A percentile compares a stretch with the other conserved stretches of the same genome.
Evolutionary conservation across 1,140 invertebrate species (phyloP).

Genomic region (Xylocopa sonorina): DNA sequence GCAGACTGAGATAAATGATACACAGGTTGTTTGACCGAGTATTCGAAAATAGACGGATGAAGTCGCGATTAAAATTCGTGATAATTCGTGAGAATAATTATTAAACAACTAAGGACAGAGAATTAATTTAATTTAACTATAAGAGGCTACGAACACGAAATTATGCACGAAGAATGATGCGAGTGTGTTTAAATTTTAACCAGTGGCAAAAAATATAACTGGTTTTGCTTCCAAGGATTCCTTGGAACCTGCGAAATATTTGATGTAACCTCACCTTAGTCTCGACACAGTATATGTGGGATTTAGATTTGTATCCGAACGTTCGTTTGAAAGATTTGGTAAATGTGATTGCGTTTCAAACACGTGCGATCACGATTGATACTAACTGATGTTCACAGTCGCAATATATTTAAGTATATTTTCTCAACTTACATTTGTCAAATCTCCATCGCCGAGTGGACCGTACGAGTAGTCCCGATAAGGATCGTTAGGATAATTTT

Average conservation of each 20-base stretch:
- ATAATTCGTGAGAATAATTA: too few relatives aligned
- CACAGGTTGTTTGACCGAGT: too few relatives aligned
- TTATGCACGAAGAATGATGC: too few relatives aligned
- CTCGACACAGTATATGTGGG: too few relatives aligned
- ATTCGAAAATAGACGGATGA: too few relatives aligned
- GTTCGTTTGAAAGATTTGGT: neutral
- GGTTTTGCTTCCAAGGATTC: neutral
- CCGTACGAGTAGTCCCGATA: slow-evolving; percentile 76
- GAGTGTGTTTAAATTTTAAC: neutral
- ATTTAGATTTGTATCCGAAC: slow-evolving; percentile 3
- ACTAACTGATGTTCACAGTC: neutral
- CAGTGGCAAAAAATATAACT: neutral
- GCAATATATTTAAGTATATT: neutral
- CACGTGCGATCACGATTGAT: neutral
- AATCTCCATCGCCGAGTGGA: slow-evolving; percentile 77
- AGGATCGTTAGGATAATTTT: slow-evolving; percentile 81
- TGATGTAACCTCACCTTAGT: neutral
- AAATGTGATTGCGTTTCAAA: neutral
- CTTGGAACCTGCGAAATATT: neutral
- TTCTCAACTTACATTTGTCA: slow-evolving; percentile 79
- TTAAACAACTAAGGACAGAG: too few relatives aligned
- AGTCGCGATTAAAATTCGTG: too few relatives aligned
- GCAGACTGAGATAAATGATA: too few relatives aligned
- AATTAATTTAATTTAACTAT: too few relatives aligned
- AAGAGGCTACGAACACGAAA: too few relatives aligned